phyloP scores from a whole-genome alignment of 2,797 vertebrate species.

The Botia almorhae region DNA sequence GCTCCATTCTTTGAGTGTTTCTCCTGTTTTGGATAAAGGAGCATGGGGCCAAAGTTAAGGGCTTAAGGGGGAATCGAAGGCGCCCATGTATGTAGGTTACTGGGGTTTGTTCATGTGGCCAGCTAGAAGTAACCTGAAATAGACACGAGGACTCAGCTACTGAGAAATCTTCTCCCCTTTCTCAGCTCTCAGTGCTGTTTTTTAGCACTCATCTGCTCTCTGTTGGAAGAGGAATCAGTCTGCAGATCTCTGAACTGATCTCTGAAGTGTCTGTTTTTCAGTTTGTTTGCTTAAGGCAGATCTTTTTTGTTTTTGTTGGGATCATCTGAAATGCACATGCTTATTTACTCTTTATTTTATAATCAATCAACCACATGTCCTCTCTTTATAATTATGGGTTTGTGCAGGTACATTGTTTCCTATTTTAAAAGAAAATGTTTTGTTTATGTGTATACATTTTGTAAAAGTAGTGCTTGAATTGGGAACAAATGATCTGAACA shows the following conservation, averaged over 20 bases:
- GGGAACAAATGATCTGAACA: not conserved
- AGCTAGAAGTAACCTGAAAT: conserved; percentile 87
- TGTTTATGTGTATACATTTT: too few species aligned
- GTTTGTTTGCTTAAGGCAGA: conserved; percentile 7
- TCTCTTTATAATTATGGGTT: not conserved
- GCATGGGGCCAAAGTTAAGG: conserved; percentile 70
- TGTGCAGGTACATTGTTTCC: not conserved
- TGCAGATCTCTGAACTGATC: not conserved
- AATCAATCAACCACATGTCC: conserved; percentile 1
- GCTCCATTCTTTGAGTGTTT: conserved; percentile 60
- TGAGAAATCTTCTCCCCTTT: conserved; percentile 90
- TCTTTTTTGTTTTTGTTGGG: not conserved
- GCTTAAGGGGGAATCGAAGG: conserved; percentile 63
- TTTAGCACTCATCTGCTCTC: conserved; percentile 83
- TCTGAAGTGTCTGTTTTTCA: not conserved
- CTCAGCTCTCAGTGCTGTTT: too few species aligned
- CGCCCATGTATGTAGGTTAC: conserved; percentile 81
- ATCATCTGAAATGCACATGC: not conserved
- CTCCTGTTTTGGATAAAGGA: conserved; percentile 72
- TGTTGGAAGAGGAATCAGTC: conserved; percentile 72
- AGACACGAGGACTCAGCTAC: conserved; percentile 70
- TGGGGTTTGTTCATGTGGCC: conserved; percentile 86
- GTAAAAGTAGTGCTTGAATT: too few species aligned
- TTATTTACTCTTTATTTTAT: not conserved
- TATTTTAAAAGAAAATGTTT: not conserved